phyloP scores from a whole-genome alignment of 2,113 vertebrate genomes.

The Sylvicapra grimmia region DNA sequence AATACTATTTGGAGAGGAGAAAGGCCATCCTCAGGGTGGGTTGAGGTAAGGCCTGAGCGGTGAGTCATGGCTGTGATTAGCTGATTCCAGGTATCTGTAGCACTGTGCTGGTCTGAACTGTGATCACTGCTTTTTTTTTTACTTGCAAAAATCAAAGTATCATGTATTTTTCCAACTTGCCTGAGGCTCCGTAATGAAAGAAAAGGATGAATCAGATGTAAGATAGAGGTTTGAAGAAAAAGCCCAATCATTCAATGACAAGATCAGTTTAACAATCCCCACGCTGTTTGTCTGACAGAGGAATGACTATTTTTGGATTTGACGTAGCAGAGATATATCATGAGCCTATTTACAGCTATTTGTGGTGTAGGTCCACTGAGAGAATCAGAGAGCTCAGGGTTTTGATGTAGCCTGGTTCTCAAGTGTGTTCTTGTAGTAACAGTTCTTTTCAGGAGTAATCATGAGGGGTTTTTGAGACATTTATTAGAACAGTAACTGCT shows the following conservation, averaged over 20 bases:
- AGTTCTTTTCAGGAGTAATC: background rate
- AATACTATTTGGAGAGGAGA: background rate
- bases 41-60: background rate
- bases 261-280: background rate
- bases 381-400: background rate
- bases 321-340: background rate
- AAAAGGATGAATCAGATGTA: slow-evolving; percentile 41
- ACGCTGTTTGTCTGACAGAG: background rate
- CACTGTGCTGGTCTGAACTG: background rate
- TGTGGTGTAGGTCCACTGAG: background rate
- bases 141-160: slow-evolving; percentile 33
- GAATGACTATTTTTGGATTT: background rate
- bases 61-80: fast-evolving
- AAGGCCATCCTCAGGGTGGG: background rate
- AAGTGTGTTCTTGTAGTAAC: background rate
- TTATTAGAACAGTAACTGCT: background rate
- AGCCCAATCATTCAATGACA: background rate
- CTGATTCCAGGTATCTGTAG: background rate
- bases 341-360: background rate
- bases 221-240: slow-evolving; percentile 22
- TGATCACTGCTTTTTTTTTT: background rate
- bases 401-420: background rate
- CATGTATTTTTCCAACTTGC: background rate
- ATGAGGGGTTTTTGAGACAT: background rate
- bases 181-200: background rate